Percentiles rank a stretch among this genome's conserved stretches.
Evolutionary conservation across 2,888 invertebrate genomes (phyloP).

Genomic region (Pimpla rufipes): DNA sequence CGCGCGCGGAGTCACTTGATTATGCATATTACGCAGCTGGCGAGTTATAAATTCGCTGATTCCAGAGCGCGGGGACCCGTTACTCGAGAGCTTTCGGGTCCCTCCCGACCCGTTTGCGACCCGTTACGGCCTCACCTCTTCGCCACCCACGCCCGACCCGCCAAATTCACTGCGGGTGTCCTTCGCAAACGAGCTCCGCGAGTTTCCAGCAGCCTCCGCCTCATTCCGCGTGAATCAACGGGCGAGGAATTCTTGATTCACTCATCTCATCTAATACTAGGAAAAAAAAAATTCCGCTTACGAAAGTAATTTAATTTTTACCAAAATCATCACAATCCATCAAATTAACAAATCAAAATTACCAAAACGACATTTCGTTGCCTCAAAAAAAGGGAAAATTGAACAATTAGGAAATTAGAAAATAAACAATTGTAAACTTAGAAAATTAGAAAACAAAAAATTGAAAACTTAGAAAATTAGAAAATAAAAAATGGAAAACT

Average conservation of each 20-base stretch:
- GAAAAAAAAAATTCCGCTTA: too few species aligned
- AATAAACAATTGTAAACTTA: too few species aligned
- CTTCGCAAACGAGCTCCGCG: constrained; percentile 13
- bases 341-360: too few species aligned
- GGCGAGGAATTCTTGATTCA: constrained; percentile 40
- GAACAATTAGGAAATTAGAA: too few species aligned
- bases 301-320: too few species aligned
- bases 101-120: constrained; percentile 9
- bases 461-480: not conserved
- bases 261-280: too few species aligned
- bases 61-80: constrained; percentile 47
- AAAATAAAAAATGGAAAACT: not conserved
- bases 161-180: constrained; percentile 30
- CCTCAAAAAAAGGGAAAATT: too few species aligned
- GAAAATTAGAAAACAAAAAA: not conserved
- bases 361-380: too few species aligned
- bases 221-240: constrained; percentile 24
- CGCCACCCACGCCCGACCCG: constrained; percentile 57
- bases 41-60: constrained; percentile 50
- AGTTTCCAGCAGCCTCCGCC: constrained; percentile 31
- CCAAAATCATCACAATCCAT: too few species aligned
- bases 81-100: constrained; percentile 58
- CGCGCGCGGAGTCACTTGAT: too few species aligned
- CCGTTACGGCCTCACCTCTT: constrained; percentile 58
- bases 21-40: constrained; percentile 21